Percentiles rank a stretch among this genome's conserved stretches.
Evolutionary conservation across 1,140 invertebrate species (phyloP).

Genomic region (Penaeus japonicus): DNA sequence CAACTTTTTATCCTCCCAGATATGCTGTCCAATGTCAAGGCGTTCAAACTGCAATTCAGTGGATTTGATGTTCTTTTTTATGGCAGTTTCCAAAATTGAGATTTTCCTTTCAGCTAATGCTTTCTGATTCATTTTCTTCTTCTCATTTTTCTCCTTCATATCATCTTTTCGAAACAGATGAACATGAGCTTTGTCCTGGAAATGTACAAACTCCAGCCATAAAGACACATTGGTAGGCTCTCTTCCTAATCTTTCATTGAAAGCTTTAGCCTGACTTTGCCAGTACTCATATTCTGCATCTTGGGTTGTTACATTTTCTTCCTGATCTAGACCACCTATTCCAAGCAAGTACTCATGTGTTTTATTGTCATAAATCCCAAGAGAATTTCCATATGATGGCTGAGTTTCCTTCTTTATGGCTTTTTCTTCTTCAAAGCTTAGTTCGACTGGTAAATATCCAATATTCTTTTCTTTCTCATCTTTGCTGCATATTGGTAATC

Average conservation of each 20-base stretch:
- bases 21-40: conserved; percentile 63
- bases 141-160: conserved; percentile 37
- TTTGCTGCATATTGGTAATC: neutral
- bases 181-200: conserved; percentile 63
- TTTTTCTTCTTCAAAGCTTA: conserved; percentile 44
- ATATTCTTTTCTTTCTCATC: neutral
- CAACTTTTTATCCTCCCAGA: conserved; percentile 63
- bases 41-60: conserved; percentile 63
- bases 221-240: conserved; percentile 63
- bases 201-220: conserved; percentile 68
- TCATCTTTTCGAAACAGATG: conserved; percentile 47
- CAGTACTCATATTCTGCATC: conserved; percentile 46
- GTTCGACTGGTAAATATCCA: conserved; percentile 20
- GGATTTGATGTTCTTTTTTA: conserved; percentile 65
- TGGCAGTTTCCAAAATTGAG: conserved; percentile 65
- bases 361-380: conserved; percentile 55
- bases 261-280: conserved; percentile 62
- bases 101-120: conserved; percentile 66
- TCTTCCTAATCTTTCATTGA: conserved; percentile 63
- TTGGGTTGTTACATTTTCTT: conserved; percentile 5
- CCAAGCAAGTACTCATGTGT: conserved; percentile 58
- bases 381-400: neutral
- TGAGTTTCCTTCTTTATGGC: neutral
- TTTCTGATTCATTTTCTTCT: conserved; percentile 44
- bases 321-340: neutral